Base-by-base conservation (phyloP, 2,888 invertebrate genomes). In the Phragmatobia fuliginosa region DNA sequence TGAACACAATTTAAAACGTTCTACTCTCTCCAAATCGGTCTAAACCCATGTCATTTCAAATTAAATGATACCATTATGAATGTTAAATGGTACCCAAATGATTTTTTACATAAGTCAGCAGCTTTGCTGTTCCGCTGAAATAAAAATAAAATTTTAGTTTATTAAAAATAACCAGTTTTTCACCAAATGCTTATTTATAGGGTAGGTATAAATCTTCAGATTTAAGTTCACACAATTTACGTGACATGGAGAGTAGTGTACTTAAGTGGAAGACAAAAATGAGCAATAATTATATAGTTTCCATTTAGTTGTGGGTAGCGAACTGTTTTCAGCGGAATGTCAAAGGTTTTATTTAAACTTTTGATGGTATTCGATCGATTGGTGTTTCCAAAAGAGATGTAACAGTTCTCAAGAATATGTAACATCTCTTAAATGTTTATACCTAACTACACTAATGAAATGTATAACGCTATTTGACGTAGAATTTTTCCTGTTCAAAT, bases 1-100 rank as follows among this genome's bases (percentile, higher is more conserved):
- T 92, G 88, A 90, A 70, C 66, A 66, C 45, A n/a, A 52, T 66
- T 31, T 59, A 52, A n/a, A 28, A 28, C 41, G 56, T n/a, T 32
- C 58, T 63, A 62, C 59, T 60, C 62, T 38, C 45, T 71, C 71
- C 62, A 78, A 71, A 70, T 74, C 79, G 80, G 80, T 80, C 78
- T 80, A 74, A 78, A 78, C 70, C 52, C 70, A 73, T 68, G 69
- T 62, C 38, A 36, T 61, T 75, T 72, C 71, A 71, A 80, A 67
- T 62, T 71, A 70, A 56, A 69, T 67, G 70, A 71, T 68, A 28
- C 62, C 58, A 67, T 69, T 41, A 36, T 68, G 58, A 75, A 75
- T 68, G 41, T n/a, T 58, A 62, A 60, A 68, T 52, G 41, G 62
- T 76, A 71, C 71, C 71, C 62, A 71, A 63, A 61, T 31, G 61